Percentiles rank a stretch among this genome's conserved stretches.
Conservation (phyloP, 2,113 vertebrate genomes). For the Eulemur macaco region DNA sequence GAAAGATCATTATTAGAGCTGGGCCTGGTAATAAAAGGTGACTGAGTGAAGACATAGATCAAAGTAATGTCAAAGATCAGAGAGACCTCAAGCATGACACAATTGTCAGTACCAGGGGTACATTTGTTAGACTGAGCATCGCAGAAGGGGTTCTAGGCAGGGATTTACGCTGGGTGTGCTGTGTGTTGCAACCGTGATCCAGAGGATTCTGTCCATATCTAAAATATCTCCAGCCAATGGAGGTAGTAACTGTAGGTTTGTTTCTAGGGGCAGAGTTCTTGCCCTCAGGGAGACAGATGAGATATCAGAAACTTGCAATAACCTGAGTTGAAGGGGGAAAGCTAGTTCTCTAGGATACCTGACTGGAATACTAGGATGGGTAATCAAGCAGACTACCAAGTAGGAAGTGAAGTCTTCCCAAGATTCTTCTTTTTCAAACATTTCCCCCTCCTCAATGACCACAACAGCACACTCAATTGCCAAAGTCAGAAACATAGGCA, state of each 20-base stretch:
- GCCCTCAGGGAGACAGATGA: not conserved
- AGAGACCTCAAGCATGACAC: not conserved
- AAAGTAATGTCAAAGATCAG: not conserved
- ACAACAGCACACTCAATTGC: not conserved
- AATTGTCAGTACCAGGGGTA: not conserved
- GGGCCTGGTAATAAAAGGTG: not conserved
- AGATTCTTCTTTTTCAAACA: not conserved
- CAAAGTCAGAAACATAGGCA: not conserved
- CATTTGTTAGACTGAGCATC: not conserved
- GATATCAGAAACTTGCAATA: not conserved
- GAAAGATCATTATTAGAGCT: not conserved
- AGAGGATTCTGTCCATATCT: not conserved
- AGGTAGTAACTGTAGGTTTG: not conserved
- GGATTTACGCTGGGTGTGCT: not conserved
- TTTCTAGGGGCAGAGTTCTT: not conserved
- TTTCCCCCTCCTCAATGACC: not conserved
- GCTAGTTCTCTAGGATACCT: not conserved
- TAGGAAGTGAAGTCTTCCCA: not conserved
- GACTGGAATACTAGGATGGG: not conserved
- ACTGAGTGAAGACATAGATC: not conserved
- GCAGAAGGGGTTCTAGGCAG: not conserved
- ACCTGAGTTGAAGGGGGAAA: not conserved
- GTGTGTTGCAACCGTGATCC: not conserved
- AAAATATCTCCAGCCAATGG: not conserved
- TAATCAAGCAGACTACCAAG: not conserved